phyloP scores from a whole-genome alignment of 2,888 invertebrate species.

The Drosophila mayaguana region DNA sequence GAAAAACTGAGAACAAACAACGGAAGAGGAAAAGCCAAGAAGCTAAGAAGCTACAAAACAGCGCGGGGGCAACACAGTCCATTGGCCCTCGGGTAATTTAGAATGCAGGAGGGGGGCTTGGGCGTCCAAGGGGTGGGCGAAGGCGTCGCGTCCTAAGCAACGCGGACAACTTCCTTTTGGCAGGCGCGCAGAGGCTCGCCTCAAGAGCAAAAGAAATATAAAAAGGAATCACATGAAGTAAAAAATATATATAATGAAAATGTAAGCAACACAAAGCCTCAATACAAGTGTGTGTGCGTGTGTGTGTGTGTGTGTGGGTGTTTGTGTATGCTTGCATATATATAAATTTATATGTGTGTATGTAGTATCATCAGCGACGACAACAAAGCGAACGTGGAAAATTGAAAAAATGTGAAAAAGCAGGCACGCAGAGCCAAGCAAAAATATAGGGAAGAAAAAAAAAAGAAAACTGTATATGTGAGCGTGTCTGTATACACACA shows the following conservation, averaged over 20 bases:
- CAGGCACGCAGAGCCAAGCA: slow-evolving; percentile 45
- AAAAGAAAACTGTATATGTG: slow-evolving; percentile 3
- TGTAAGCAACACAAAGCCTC: slow-evolving; percentile 70
- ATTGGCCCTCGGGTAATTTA: slow-evolving; percentile 72
- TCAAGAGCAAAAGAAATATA: slow-evolving; percentile 29
- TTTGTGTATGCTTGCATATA: slow-evolving; percentile 5
- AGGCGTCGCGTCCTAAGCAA: background rate
- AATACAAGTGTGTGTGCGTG: slow-evolving; percentile 26
- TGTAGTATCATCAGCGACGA: slow-evolving; percentile 65
- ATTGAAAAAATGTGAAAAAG: slow-evolving; percentile 78
- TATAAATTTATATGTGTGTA: slow-evolving; percentile 7
- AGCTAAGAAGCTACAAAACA: slow-evolving; percentile 39
- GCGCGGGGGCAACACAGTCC: slow-evolving; percentile 47
- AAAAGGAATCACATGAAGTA: slow-evolving; percentile 42
- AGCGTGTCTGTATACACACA: background rate
- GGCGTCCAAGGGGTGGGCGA: background rate
- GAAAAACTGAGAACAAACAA: slow-evolving; percentile 8
- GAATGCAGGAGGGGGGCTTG: slow-evolving; percentile 57
- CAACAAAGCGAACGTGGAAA: slow-evolving; percentile 79
- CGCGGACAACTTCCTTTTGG: slow-evolving; percentile 66
- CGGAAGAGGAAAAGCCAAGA: slow-evolving; percentile 44
- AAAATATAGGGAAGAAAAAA: slow-evolving; percentile 2
- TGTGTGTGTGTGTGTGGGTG: slow-evolving; percentile 7
- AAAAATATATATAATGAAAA: slow-evolving; percentile 63
- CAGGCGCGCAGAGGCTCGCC: slow-evolving; percentile 33